phyloP scores from a whole-genome alignment of 2,888 invertebrate genomes.

The Isotomurus palustris region DNA sequence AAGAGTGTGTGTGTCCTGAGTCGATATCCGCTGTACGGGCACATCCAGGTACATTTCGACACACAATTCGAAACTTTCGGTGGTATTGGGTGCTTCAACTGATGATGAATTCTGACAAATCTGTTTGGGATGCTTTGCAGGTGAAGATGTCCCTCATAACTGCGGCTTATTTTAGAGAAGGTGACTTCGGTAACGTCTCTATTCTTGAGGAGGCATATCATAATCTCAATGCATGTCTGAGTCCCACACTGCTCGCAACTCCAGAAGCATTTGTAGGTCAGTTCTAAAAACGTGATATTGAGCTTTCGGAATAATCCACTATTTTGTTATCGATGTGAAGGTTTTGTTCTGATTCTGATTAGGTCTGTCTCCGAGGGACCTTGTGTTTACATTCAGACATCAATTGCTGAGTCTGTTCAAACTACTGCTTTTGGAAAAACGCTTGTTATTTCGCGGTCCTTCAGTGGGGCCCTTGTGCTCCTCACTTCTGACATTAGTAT shows the following conservation, averaged over 20 bases:
- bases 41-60: constrained; percentile 60
- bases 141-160: constrained; percentile 90
- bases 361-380: constrained; percentile 77
- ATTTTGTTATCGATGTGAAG: not conserved
- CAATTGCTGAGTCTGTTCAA: constrained; percentile 90
- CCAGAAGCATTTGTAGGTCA: constrained; percentile 66
- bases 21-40: constrained; percentile 84
- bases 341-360: constrained; percentile 49
- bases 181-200: constrained; percentile 82
- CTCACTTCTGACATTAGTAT: constrained; percentile 78
- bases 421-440: constrained; percentile 77
- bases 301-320: not conserved
- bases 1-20: constrained; percentile 96
- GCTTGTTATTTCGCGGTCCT: constrained; percentile 85
- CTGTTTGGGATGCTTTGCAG: constrained; percentile 47
- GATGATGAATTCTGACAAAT: not conserved
- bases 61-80: too few relatives aligned
- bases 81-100: too few relatives aligned
- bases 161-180: constrained; percentile 93
- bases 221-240: constrained; percentile 81
- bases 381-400: constrained; percentile 81
- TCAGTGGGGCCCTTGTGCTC: constrained; percentile 87
- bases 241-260: constrained; percentile 52
- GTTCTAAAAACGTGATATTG: constrained; percentile 35
- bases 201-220: constrained; percentile 85